These are phyloP conservation scores for Panurus biarmicus DNA, from an alignment of 2,113 vertebrate genomes.

Conservation along the genomic window DNA sequence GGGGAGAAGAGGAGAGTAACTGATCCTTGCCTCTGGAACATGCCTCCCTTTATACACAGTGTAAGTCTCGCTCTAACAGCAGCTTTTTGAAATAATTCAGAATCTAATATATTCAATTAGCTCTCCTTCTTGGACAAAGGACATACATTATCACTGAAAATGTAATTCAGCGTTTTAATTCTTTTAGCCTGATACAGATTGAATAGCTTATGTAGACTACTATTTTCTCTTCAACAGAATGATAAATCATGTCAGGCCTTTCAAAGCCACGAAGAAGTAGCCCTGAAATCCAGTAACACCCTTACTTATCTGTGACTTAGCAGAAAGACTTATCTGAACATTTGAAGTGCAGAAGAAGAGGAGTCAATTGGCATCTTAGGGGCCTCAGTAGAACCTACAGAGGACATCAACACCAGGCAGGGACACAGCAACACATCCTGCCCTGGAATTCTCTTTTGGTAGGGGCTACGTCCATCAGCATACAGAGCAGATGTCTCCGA, in stretches of 20 bases:
- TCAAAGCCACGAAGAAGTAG: background rate
- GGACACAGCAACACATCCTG: background rate
- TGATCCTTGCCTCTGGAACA: background rate
- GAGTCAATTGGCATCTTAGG: background rate
- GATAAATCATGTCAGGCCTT: background rate
- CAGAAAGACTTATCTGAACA: background rate
- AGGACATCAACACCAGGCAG: background rate
- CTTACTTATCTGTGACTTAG: background rate
- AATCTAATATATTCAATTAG: slow-evolving; percentile 31
- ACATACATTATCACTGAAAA: slow-evolving; percentile 27
- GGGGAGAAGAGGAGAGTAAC: background rate
- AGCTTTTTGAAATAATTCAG: slow-evolving; percentile 24
- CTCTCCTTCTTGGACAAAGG: background rate
- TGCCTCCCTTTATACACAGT: background rate
- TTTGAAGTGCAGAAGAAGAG: background rate
- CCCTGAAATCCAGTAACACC: background rate
- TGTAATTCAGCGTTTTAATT: slow-evolving; percentile 20
- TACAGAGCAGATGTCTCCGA: background rate
- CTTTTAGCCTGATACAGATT: slow-evolving; percentile 1
- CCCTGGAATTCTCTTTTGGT: background rate
- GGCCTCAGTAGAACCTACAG: background rate
- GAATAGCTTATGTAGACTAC: slow-evolving; percentile 6
- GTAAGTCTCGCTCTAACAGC: background rate
- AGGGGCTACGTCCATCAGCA: background rate
- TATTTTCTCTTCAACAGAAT: background rate